Evolutionary conservation across 2,113 vertebrate genomes (phyloP).

Genomic region (Damaliscus lunatus): DNA sequence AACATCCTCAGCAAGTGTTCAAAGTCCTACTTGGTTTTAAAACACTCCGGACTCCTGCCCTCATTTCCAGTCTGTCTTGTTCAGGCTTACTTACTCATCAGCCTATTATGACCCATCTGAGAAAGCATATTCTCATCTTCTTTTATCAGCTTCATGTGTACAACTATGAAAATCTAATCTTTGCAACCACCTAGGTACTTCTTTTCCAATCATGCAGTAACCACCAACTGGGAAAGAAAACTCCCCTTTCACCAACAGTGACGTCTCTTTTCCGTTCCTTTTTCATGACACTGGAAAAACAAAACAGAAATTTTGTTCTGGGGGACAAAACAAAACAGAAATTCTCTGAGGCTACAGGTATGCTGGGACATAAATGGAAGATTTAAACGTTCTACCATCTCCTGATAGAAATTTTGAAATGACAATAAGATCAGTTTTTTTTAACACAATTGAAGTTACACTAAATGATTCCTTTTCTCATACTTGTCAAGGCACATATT

Average conservation of each 20-base stretch:
- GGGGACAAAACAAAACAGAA: slow-evolving; percentile 56
- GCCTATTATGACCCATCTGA: not conserved
- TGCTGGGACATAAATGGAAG: not conserved
- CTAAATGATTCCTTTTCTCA: not conserved
- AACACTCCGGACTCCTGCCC: not conserved
- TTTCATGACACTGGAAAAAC: slow-evolving; percentile 61
- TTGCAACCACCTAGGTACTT: slow-evolving; percentile 29
- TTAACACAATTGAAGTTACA: not conserved
- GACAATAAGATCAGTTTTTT: not conserved
- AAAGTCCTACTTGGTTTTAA: not conserved
- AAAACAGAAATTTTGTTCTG: slow-evolving; percentile 68
- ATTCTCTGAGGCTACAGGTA: slow-evolving; percentile 56
- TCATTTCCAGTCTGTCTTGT: not conserved
- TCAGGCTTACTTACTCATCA: slow-evolving; percentile 11
- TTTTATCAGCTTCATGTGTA: slow-evolving; percentile 50
- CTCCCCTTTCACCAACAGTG: slow-evolving; percentile 5
- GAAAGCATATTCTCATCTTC: slow-evolving; percentile 42
- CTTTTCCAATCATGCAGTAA: slow-evolving; percentile 63
- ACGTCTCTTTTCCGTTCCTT: slow-evolving; percentile 60
- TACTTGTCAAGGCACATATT: not conserved
- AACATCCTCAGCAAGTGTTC: slow-evolving; percentile 1
- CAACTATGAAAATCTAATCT: slow-evolving; percentile 7
- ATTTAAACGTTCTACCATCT: not conserved
- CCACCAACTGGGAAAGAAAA: slow-evolving; percentile 44
- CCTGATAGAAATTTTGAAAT: not conserved